phyloP scores from a whole-genome alignment of 1,140 invertebrate genomes.

The Bathynomus jamesi region DNA sequence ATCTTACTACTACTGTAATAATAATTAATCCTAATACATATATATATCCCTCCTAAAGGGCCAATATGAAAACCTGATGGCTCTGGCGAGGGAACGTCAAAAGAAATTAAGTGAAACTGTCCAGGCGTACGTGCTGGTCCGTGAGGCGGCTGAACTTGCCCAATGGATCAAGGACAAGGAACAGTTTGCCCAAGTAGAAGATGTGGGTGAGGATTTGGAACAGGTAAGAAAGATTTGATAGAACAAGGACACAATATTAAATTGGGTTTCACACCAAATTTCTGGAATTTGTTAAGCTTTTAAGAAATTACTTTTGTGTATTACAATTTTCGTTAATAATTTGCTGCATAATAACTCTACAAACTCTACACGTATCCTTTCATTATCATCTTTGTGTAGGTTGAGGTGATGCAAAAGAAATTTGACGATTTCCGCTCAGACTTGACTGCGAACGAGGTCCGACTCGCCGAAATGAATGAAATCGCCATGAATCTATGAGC shows the following conservation, averaged over 20 bases:
- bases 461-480: constrained; percentile 93
- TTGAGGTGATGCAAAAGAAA: constrained; percentile 99
- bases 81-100: constrained; percentile 80
- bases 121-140: constrained; percentile 92
- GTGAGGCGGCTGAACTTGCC: constrained; percentile 94
- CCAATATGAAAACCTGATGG: constrained; percentile 84
- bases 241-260: too few species aligned
- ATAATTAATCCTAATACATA: too few species aligned
- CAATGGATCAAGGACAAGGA: constrained; percentile 97
- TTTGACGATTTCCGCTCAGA: constrained; percentile 99
- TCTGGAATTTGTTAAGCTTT: too few species aligned
- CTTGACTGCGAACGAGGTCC: constrained; percentile 93
- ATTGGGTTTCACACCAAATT: too few species aligned
- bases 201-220: constrained; percentile 93
- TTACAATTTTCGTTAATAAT: too few species aligned
- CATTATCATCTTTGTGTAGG: constrained; percentile 42
- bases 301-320: too few species aligned
- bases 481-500: constrained; percentile 92
- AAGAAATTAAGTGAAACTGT: constrained; percentile 95
- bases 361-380: too few species aligned
- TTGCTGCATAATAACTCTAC: too few species aligned
- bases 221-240: constrained; percentile 54
- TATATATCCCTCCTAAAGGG: constrained; percentile 47
- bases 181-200: constrained; percentile 71
- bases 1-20: too few species aligned